Evolutionary conservation across 2,888 invertebrate species (phyloP).

Genomic region (Sceliomorpha sp.): DNA sequence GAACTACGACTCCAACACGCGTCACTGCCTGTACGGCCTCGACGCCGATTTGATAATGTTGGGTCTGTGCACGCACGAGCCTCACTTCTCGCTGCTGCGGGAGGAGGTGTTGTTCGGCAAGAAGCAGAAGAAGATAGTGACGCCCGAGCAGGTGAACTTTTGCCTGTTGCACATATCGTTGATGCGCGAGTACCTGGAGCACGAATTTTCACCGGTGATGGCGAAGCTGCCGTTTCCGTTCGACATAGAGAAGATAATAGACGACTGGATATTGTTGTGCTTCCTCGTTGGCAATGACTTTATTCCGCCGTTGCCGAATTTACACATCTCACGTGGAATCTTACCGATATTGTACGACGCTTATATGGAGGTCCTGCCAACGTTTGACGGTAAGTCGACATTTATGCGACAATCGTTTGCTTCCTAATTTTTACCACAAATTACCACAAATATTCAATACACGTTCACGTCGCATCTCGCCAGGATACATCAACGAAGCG

Average conservation of each 20-base stretch:
- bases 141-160: slow-evolving; percentile 95
- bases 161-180: slow-evolving; percentile 95
- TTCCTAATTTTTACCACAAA: slow-evolving; percentile 5
- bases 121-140: slow-evolving; percentile 83
- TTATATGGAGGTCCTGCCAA: slow-evolving; percentile 93
- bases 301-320: slow-evolving; percentile 96
- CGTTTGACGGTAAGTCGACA: slow-evolving; percentile 86
- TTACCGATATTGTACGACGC: slow-evolving; percentile 92
- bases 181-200: slow-evolving; percentile 94
- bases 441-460: too few relatives aligned
- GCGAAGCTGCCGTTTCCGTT: slow-evolving; percentile 86
- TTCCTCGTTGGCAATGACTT: slow-evolving; percentile 99
- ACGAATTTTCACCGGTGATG: slow-evolving; percentile 91
- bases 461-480: too few relatives aligned
- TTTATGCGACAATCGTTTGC: neutral
- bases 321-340: slow-evolving; percentile 96
- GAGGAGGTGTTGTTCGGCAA: slow-evolving; percentile 95
- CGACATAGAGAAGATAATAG: slow-evolving; percentile 94
- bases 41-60: slow-evolving; percentile 99
- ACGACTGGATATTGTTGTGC: slow-evolving; percentile 99
- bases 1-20: slow-evolving; percentile 92
- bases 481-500: slow-evolving; percentile 96
- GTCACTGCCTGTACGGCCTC: slow-evolving; percentile 97
- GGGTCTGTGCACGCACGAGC: slow-evolving; percentile 96
- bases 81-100: slow-evolving; percentile 95